Percentiles rank a stretch among this genome's conserved stretches.
These are phyloP conservation scores for Acrocephalus arundinaceus DNA, from an alignment of 2,113 vertebrate genomes.

Conservation along the genomic window DNA sequence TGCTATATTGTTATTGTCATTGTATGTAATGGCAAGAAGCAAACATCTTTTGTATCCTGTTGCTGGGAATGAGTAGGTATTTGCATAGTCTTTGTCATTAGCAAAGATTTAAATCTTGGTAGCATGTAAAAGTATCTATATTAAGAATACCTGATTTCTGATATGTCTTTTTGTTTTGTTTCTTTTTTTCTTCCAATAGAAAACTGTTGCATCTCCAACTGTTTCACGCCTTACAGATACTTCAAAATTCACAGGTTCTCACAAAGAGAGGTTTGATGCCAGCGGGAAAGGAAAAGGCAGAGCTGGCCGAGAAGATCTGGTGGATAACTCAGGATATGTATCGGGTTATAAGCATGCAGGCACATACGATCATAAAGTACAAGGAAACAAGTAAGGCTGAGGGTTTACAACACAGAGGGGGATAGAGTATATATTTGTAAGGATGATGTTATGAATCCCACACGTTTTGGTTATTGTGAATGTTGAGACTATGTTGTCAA, in stretches of 20 bases:
- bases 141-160: neutral
- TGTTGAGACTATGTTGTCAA: conserved; percentile 51
- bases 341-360: conserved; percentile 94
- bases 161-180: neutral
- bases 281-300: conserved; percentile 91
- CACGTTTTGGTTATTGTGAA: conserved; percentile 50
- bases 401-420: neutral
- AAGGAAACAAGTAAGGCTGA: conserved; percentile 77
- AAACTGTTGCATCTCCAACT: conserved; percentile 89
- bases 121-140: neutral
- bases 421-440: conserved; percentile 28
- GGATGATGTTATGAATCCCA: conserved; percentile 46
- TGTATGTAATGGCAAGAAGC: neutral
- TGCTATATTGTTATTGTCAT: neutral
- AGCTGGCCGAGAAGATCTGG: conserved; percentile 91
- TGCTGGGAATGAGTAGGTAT: neutral
- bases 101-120: neutral
- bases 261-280: conserved; percentile 93
- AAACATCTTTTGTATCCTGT: neutral
- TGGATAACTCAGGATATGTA: conserved; percentile 92
- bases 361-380: conserved; percentile 92
- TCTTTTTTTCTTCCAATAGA: conserved; percentile 69
- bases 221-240: conserved; percentile 95
- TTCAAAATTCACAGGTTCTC: conserved; percentile 92
- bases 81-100: neutral